phyloP scores from a whole-genome alignment of 1,140 invertebrate species.

The Sitophilus oryzae region DNA sequence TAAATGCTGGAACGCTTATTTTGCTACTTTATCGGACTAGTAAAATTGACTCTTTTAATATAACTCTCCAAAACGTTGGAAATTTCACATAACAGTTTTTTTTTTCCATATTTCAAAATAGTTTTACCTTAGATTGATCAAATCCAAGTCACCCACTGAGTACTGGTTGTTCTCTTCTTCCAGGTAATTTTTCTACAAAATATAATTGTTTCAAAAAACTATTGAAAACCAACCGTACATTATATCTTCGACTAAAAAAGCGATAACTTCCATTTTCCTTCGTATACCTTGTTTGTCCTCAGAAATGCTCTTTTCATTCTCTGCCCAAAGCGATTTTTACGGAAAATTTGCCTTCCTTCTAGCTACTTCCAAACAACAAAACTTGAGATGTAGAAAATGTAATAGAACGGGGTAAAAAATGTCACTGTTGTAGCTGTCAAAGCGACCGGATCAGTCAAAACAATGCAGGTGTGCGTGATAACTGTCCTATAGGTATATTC shows the following conservation, averaged over 20 bases:
- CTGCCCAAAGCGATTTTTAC: constrained; percentile 14
- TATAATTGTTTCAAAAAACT: constrained; percentile 8
- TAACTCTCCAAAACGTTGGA: too few species aligned
- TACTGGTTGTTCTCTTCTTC: constrained; percentile 24
- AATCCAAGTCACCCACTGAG: constrained; percentile 29
- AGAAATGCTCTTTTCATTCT: constrained; percentile 31
- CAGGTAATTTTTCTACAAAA: constrained; percentile 17
- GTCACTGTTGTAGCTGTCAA: neutral
- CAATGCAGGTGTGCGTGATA: too few species aligned
- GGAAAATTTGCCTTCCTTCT: neutral
- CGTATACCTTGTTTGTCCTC: constrained; percentile 22
- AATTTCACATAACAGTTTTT: too few species aligned
- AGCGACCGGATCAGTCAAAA: too few species aligned
- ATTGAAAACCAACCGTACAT: constrained; percentile 11
- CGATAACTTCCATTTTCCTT: too few species aligned
- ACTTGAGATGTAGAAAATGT: neutral
- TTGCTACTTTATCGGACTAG: too few species aligned
- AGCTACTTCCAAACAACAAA: neutral
- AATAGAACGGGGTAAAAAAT: neutral
- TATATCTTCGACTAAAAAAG: too few species aligned
- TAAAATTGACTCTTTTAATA: too few species aligned
- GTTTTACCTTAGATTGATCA: constrained; percentile 31
- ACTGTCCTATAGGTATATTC: too few species aligned
- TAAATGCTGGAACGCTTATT: too few species aligned
- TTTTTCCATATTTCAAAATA: neutral